Conservation (phyloP, 2,113 vertebrate species). For the Macquaria ambigua region DNA sequence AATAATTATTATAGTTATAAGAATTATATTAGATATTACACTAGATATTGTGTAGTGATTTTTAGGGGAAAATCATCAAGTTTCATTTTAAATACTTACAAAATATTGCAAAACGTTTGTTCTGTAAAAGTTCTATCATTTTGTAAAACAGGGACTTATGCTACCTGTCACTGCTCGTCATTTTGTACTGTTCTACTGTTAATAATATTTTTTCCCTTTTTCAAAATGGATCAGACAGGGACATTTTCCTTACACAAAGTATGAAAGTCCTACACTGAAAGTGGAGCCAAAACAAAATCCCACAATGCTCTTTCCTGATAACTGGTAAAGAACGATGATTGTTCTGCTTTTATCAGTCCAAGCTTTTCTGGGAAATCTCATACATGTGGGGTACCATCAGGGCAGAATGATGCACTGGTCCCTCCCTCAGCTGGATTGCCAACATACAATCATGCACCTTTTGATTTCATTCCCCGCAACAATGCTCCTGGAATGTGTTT, state of each 20-base stretch:
- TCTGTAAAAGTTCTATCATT: neutral
- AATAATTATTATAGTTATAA: neutral
- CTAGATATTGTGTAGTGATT: neutral
- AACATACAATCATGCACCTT: neutral
- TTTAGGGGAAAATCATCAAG: neutral
- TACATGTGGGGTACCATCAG: rapidly evolving
- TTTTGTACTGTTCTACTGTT: neutral
- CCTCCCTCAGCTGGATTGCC: neutral
- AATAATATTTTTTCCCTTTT: neutral
- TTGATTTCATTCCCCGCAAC: neutral
- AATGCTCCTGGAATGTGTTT: neutral
- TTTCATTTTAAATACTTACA: neutral
- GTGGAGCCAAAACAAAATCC: neutral
- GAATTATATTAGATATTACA: neutral
- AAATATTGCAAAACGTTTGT: neutral
- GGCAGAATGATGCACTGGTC: neutral
- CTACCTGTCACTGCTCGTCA: neutral
- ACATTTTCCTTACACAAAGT: neutral
- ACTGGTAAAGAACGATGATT: neutral
- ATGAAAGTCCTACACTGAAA: rapidly evolving
- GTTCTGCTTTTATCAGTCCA: neutral
- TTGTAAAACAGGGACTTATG: neutral
- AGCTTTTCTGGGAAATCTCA: neutral
- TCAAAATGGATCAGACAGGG: neutral
- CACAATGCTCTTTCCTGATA: neutral